phyloP scores from a whole-genome alignment of 2,888 invertebrate species.

The Drosophila aldrichi region DNA sequence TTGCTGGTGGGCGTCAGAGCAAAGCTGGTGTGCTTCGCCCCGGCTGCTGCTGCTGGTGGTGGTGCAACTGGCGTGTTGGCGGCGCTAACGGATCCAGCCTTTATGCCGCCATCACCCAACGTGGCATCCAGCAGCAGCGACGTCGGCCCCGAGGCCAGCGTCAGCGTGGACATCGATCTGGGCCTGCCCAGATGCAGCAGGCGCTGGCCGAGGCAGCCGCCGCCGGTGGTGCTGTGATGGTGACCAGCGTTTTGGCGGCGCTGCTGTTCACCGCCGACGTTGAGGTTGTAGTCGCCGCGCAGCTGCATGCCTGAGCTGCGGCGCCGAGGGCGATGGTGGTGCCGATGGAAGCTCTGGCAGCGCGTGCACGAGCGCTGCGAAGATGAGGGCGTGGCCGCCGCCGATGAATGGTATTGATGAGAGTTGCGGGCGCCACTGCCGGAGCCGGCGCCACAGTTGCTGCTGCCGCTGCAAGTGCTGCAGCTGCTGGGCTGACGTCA shows the following conservation, averaged over 20 bases:
- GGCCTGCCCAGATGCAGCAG: conserved; percentile 59
- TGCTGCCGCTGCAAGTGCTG: conserved; percentile 85
- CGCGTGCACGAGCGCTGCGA: conserved; percentile 82
- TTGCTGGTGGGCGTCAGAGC: conserved; percentile 79
- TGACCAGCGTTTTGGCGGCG: conserved; percentile 77
- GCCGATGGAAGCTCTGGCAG: conserved; percentile 84
- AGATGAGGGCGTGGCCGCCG: conserved; percentile 68
- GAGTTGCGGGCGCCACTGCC: conserved; percentile 67
- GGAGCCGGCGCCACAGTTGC: conserved; percentile 81
- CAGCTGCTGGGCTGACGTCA: conserved; percentile 86
- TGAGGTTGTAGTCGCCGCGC: conserved; percentile 68
- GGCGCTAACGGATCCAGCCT: conserved; percentile 61
- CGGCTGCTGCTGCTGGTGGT: conserved; percentile 38
- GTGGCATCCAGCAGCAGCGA: conserved; percentile 62
- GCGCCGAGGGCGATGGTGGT: conserved; percentile 83
- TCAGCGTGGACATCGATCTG: conserved; percentile 71
- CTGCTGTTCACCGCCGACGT: conserved; percentile 65
- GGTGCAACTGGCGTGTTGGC: conserved; percentile 67
- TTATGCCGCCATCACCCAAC: conserved; percentile 41
- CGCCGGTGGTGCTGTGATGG: conserved; percentile 73
- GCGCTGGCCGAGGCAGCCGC: conserved; percentile 63
- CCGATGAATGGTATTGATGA: conserved; percentile 70
- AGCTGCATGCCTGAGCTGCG: conserved; percentile 80
- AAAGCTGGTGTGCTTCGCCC: conserved; percentile 83
- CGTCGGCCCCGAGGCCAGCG: conserved; percentile 74